A percentile compares a stretch with the other conserved stretches of the same genome.
Evolutionary conservation across 2,113 vertebrate genomes (phyloP).

Genomic region (Cyrtonyx montezumae): DNA sequence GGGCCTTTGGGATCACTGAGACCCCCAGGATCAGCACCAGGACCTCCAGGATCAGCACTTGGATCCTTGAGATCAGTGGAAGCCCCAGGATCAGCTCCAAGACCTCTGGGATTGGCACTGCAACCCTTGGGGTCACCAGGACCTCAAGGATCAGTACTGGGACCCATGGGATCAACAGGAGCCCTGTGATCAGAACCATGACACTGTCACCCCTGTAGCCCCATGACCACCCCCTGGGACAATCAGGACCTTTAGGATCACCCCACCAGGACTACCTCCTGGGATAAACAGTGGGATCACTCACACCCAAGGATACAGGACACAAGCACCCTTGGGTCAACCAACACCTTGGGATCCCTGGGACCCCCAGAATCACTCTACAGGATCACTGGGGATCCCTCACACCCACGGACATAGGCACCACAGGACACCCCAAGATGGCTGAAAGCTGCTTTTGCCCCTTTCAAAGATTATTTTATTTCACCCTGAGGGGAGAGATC

Average conservation of each 20-base stretch:
- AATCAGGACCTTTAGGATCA: not conserved
- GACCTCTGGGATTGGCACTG: not conserved
- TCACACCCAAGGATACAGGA: not conserved
- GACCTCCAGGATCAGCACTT: not conserved
- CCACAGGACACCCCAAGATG: fast-evolving
- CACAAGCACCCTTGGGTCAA: not conserved
- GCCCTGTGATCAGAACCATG: not conserved
- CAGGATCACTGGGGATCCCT: not conserved
- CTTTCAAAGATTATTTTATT: not conserved
- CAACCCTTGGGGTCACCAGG: not conserved
- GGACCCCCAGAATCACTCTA: not conserved
- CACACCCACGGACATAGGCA: not conserved
- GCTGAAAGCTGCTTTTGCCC: not conserved
- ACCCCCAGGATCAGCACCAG: not conserved
- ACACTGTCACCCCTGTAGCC: not conserved
- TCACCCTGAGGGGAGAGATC: not conserved
- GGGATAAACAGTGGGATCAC: not conserved
- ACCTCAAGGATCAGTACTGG: not conserved
- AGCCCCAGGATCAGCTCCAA: not conserved
- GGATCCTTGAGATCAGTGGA: not conserved
- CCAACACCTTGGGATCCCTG: not conserved
- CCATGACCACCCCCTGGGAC: not conserved
- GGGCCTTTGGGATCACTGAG: not conserved
- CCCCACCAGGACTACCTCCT: not conserved
- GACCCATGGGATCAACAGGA: not conserved